Evolutionary conservation across 2,797 vertebrate species (phyloP).

Genomic region (Acanthornis magna): DNA sequence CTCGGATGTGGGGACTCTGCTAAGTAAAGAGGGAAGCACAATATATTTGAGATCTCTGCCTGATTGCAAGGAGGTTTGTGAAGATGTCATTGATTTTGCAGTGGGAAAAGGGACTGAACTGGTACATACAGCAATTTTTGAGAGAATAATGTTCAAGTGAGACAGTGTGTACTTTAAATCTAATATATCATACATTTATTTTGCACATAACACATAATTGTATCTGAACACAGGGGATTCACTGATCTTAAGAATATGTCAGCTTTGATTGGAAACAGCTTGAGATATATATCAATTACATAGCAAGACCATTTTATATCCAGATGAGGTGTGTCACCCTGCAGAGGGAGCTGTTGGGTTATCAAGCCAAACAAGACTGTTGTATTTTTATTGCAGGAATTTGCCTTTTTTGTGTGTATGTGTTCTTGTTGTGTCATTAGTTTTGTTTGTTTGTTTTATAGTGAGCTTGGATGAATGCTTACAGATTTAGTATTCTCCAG

Average conservation of each 20-base stretch:
- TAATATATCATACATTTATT: not conserved
- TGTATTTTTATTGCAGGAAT: not conserved
- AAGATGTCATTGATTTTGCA: not conserved
- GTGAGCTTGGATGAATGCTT: not conserved
- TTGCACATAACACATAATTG: not conserved
- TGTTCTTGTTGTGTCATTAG: not conserved
- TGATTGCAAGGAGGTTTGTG: not conserved
- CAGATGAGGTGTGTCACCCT: not conserved
- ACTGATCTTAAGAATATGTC: not conserved
- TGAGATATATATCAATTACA: not conserved
- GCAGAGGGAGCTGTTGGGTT: conserved; percentile 47
- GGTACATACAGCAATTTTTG: not conserved
- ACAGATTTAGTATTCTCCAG: not conserved
- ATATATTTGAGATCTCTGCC: not conserved
- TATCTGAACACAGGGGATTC: not conserved
- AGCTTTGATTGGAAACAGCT: not conserved
- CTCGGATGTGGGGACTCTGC: not conserved
- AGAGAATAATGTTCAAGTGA: not conserved
- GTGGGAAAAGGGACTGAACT: not conserved
- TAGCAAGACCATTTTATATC: not conserved
- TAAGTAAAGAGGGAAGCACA: not conserved
- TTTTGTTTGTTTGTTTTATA: not conserved
- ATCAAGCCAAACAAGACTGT: not conserved
- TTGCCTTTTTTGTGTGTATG: not conserved
- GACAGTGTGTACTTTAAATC: not conserved